Evolutionary conservation across 2,888 invertebrate genomes (phyloP).

Genomic region (Auanema freiburgensis): DNA sequence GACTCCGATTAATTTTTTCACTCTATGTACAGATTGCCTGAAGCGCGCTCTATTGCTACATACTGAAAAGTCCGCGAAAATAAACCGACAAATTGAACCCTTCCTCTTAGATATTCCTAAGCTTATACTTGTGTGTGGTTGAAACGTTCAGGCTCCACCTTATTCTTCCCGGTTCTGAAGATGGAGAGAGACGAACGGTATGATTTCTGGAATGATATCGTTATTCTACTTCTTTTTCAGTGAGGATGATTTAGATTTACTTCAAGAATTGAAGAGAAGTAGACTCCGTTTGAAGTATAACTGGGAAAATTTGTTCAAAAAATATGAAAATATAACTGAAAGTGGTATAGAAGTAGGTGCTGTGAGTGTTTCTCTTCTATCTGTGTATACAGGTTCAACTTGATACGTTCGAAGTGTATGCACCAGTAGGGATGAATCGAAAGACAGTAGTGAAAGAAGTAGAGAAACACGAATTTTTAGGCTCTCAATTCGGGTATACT

Average conservation of each 20-base stretch:
- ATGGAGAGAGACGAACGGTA: not conserved
- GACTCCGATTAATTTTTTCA: no score
- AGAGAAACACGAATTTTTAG: not conserved
- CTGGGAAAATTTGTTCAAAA: conserved; percentile 7
- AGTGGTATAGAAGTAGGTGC: conserved; percentile 1
- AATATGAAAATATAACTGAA: conserved; percentile 17
- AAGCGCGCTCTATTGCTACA: not conserved
- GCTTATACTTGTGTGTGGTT: not conserved
- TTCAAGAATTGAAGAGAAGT: conserved; percentile 1
- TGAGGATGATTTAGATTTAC: not conserved
- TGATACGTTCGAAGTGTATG: not conserved
- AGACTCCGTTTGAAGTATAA: conserved; percentile 12
- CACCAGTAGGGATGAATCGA: not conserved
- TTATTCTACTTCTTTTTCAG: not conserved
- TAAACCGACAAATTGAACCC: no score
- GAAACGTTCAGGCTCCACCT: not conserved
- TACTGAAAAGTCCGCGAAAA: not conserved
- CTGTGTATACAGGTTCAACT: not conserved
- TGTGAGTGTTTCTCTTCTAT: not conserved
- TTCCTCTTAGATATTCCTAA: no score
- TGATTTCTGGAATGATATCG: not conserved
- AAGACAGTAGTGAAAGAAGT: not conserved
- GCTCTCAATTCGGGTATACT: conserved; percentile 3
- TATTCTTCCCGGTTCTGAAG: not conserved
- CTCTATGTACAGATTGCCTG: no score